Evolutionary conservation across 2,888 invertebrate species (phyloP).

Genomic region (Napeogenes sylphis): DNA sequence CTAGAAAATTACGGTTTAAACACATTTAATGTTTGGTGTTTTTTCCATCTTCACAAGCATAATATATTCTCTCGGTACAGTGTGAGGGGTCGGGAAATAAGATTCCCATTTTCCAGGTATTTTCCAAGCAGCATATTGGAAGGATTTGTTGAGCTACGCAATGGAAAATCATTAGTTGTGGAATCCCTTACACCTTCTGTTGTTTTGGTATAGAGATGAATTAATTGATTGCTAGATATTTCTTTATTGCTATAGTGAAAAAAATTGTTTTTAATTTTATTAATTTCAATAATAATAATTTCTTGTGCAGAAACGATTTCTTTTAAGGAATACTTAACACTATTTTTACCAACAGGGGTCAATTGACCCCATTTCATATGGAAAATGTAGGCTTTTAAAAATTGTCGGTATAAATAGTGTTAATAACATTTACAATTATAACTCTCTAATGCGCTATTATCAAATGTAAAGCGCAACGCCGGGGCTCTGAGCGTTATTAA

Average conservation of each 20-base stretch:
- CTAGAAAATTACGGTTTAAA: conserved; percentile 27
- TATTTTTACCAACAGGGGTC: too few species aligned
- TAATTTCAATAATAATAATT: background rate
- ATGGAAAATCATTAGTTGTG: conserved; percentile 64
- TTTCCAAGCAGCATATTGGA: conserved; percentile 71
- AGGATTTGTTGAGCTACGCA: conserved; percentile 62
- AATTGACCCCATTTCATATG: too few species aligned
- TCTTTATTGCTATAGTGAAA: background rate
- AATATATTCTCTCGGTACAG: conserved; percentile 33
- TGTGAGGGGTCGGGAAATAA: conserved; percentile 45
- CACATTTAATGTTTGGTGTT: conserved; percentile 39
- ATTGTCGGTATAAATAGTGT: too few species aligned
- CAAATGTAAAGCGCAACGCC: conserved; percentile 53
- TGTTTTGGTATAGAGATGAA: conserved; percentile 52
- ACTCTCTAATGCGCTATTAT: conserved; percentile 67
- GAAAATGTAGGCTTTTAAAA: too few species aligned
- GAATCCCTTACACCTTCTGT: conserved; percentile 60
- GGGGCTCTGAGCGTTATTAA: conserved; percentile 67
- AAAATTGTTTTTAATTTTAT: background rate
- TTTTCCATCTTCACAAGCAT: conserved; percentile 34
- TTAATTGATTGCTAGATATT: conserved; percentile 50
- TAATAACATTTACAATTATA: conserved; percentile 64
- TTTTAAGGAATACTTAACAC: conserved; percentile 34
- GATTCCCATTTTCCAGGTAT: conserved; percentile 72
- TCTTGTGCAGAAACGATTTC: conserved; percentile 22